Conservation (phyloP, 2,113 vertebrate species). For the Phylloscopus whistleri region DNA sequence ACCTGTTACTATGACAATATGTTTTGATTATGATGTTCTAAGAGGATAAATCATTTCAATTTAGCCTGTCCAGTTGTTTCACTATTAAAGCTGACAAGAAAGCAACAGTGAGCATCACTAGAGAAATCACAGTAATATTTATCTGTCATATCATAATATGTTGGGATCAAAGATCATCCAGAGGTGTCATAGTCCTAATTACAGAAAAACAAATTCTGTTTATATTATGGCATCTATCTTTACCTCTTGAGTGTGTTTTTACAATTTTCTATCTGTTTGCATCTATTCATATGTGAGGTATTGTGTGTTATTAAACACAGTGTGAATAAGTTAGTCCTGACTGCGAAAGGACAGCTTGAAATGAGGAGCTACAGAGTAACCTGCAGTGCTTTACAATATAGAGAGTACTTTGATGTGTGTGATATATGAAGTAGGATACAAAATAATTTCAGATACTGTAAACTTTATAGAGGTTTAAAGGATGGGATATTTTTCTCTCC, state of each 20-base stretch:
- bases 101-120: slow-evolving; percentile 50
- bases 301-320: slow-evolving; percentile 39
- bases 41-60: slow-evolving; percentile 68
- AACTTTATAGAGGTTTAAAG: neutral
- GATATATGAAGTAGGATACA: neutral
- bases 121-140: slow-evolving; percentile 71
- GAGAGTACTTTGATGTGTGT: neutral
- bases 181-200: slow-evolving; percentile 64
- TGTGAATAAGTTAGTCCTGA: slow-evolving; percentile 49
- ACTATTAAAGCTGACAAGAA: slow-evolving; percentile 73
- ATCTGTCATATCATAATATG: slow-evolving; percentile 66
- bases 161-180: slow-evolving; percentile 63
- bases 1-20: slow-evolving; percentile 40
- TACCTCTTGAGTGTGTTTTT: slow-evolving; percentile 65
- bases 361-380: slow-evolving; percentile 12
- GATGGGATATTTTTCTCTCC: neutral
- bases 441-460: neutral
- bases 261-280: slow-evolving; percentile 63
- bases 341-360: slow-evolving; percentile 48
- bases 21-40: slow-evolving; percentile 51
- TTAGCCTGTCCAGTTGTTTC: slow-evolving; percentile 66
- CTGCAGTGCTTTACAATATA: neutral
- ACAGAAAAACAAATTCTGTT: slow-evolving; percentile 63
- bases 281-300: slow-evolving; percentile 51
- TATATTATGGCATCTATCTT: slow-evolving; percentile 58